Conservation (phyloP, 2,113 vertebrate genomes). For the Cyprinodon brontotheroides region DNA sequence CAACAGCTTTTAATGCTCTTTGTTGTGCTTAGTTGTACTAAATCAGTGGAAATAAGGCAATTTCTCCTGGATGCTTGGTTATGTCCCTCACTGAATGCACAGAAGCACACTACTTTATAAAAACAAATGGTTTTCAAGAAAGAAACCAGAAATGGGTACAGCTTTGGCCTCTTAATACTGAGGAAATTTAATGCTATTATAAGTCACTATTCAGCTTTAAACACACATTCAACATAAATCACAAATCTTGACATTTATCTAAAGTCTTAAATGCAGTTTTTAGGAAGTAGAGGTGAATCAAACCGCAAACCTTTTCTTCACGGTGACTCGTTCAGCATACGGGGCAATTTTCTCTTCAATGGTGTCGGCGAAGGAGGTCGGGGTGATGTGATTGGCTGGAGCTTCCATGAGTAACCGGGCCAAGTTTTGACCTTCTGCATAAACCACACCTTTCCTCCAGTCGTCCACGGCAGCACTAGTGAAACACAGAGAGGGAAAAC, state of each 20-base stretch:
- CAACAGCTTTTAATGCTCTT: too few species aligned
- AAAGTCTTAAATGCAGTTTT: neutral
- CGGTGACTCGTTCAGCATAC: slow-evolving; percentile 78
- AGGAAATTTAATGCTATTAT: too few species aligned
- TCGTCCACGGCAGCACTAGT: slow-evolving; percentile 79
- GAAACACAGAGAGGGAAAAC: slow-evolving; percentile 4
- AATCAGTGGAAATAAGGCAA: too few species aligned
- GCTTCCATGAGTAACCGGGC: slow-evolving; percentile 93
- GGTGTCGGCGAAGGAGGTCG: slow-evolving; percentile 85
- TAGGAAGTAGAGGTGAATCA: neutral
- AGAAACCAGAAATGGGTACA: too few species aligned
- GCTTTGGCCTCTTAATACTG: too few species aligned
- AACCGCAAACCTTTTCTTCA: slow-evolving; percentile 85
- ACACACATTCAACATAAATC: neutral
- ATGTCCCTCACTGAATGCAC: too few species aligned
- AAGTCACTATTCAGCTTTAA: too few species aligned
- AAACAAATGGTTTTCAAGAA: too few species aligned
- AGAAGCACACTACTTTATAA: too few species aligned
- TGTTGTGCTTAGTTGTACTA: too few species aligned
- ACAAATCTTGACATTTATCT: neutral
- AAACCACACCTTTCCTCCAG: slow-evolving; percentile 89
- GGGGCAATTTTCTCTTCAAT: slow-evolving; percentile 85
- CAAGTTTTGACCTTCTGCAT: slow-evolving; percentile 92
- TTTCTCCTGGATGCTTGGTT: too few species aligned
- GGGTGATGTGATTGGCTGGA: slow-evolving; percentile 93